Base-by-base conservation (phyloP, 2,113 vertebrate species). In the Gallinago jamesoni region DNA sequence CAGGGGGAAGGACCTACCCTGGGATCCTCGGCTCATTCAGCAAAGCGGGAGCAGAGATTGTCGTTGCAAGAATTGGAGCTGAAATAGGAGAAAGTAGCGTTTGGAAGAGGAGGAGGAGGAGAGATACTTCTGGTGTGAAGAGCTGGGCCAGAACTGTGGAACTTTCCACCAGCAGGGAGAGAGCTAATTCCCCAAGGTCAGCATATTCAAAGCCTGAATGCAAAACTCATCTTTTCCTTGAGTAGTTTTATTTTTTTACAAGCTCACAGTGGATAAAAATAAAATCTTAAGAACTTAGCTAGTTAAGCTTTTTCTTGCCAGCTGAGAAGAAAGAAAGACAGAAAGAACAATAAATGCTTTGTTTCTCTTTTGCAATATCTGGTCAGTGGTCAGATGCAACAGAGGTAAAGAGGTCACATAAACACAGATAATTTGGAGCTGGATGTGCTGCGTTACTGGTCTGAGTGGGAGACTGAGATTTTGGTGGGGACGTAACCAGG, bases 151-250 rank as follows among this genome's bases (percentile, higher is more conserved):
- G 86, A 91, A 25, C n/a, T 82, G 92, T 93, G 94, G 95, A 97
- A 95, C 94, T 96, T 94, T 96, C 95, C 96, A 94, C 84, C 80
- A 69, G 86, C 77, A 77, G 77, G 7, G 41, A 91, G 68, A 52
- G 37, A 11, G 19, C 89, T 89, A 48, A 87, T 95, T 96, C 91
- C 93, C 89, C 78, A 69, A 89, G 94, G 81, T 95, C 94, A 96
- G 96, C 95, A 79, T 27, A 73, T 96, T 94, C 86, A 91, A 72
- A 94, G 70, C 67, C n/a, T 76, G 67, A 81, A 94, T 95, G 95
- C 82, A 88, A 93, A 97, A 90, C 87, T 94, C 94, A 93, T 96
- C 92, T 96, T 96, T 92, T 96, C 94, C 96, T 93, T 94, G 31
- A 73, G 76, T 39, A 6, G 31, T 55, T 60, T 74, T 30, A 11